These are phyloP conservation scores for Trachelus iudaicus DNA, from an alignment of 2,888 invertebrate genomes.

Conservation along the genomic window DNA sequence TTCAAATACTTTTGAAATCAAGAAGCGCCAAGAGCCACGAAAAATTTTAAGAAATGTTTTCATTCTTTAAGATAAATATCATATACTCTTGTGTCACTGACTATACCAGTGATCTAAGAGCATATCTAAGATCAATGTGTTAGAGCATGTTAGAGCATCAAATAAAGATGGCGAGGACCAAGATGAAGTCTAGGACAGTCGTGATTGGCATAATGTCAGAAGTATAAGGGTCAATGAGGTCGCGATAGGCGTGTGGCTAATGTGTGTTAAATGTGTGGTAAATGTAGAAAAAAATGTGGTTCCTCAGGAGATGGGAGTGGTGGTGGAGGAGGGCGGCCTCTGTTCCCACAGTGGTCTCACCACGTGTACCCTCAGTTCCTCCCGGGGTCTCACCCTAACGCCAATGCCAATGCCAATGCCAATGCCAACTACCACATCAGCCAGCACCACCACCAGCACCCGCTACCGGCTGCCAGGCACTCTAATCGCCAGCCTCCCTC, in stretches of 20 bases:
- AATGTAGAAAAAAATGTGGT: slow-evolving; percentile 55
- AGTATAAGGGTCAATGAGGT: slow-evolving; percentile 11
- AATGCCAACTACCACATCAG: slow-evolving; percentile 64
- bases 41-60: not conserved
- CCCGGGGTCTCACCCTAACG: slow-evolving; percentile 87
- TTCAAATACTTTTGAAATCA: not conserved
- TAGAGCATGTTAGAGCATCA: not conserved
- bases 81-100: not conserved
- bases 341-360: slow-evolving; percentile 95
- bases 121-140: too few species aligned
- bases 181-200: not conserved
- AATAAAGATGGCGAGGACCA: not conserved
- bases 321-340: slow-evolving; percentile 77
- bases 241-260: not conserved
- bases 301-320: slow-evolving; percentile 64
- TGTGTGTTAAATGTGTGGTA: slow-evolving; percentile 38
- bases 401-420: slow-evolving; percentile 67
- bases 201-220: not conserved
- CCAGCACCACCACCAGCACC: slow-evolving; percentile 68
- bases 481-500: slow-evolving; percentile 65
- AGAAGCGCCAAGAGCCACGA: not conserved
- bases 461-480: slow-evolving; percentile 68
- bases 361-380: slow-evolving; percentile 95
- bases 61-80: not conserved
- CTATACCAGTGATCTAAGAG: too few species aligned